Percentiles rank a stretch among this genome's conserved stretches.
phyloP scores from a whole-genome alignment of 2,113 vertebrate genomes.

The Rhinoptilus africanus region DNA sequence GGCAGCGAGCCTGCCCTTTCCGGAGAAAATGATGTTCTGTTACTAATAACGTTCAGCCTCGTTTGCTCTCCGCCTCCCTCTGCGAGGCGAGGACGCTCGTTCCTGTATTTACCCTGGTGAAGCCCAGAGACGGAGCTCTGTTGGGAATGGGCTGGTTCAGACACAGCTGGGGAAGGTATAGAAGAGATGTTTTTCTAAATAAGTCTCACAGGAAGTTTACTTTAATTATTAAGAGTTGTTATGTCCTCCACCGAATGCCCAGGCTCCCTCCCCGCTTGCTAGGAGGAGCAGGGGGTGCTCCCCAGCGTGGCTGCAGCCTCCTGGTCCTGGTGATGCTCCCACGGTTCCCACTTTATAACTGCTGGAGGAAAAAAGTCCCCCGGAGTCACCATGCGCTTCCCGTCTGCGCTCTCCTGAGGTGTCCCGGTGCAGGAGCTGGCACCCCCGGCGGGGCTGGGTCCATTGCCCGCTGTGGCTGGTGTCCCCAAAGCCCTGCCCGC shows the following conservation, averaged over 20 bases:
- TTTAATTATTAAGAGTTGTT: neutral
- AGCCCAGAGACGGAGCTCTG: neutral
- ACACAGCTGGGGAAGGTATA: neutral
- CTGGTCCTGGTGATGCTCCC: neutral
- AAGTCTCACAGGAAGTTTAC: neutral
- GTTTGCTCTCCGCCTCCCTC: neutral
- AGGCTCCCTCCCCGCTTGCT: neutral
- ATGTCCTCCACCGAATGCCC: neutral
- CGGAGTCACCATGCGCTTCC: rapidly evolving
- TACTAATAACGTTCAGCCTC: neutral
- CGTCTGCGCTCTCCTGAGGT: rapidly evolving
- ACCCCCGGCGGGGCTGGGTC: neutral
- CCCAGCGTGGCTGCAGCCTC: neutral
- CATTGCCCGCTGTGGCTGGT: rapidly evolving
- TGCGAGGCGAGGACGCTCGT: neutral
- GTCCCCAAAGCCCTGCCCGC: neutral
- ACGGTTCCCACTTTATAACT: neutral
- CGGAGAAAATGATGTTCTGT: slow-evolving; percentile 12
- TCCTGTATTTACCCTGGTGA: neutral
- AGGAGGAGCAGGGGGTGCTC: neutral
- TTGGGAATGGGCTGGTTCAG: neutral
- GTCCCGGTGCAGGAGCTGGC: neutral
- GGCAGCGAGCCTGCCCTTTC: slow-evolving; percentile 46
- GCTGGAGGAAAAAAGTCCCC: neutral
- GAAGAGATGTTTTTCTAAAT: neutral